Evolutionary conservation across 2,113 vertebrate species (phyloP), one percentile per base, ranked within the genome.

Genomic region (Diadophis punctatus): DNA sequence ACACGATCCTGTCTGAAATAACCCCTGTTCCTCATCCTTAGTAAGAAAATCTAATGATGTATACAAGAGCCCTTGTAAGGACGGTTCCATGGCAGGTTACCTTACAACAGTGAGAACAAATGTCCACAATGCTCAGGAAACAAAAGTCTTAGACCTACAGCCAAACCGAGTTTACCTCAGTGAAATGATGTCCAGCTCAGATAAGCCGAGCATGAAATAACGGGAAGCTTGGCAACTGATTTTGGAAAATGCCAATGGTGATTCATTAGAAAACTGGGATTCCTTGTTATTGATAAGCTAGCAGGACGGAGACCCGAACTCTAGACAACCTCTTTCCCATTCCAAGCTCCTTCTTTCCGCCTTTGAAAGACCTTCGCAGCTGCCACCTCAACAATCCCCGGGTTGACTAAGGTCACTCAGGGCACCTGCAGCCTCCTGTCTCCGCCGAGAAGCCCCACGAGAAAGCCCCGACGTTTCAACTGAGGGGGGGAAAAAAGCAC

Each of bases 61-160:
- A 80, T 43, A 43, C 74, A 80, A 43, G 34, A 80, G 18, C 34
- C 16, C 34, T 23, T 27, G 34, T 43, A 80, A 43, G 34, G 74
- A 80, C 3, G 3, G 3, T 20, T 39, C 34, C 68, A 22, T 20
- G 6, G 68, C 18, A 80, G 34, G 18, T 22, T 80, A 80, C 18
- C 34, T 43, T 80, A 10, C 34, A 63, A 2, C 46, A 43, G 16
- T 3, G 8, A 93, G 86, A 89, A 93, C 74, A 74, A 90, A 93
- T 92, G 34, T 95, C 95, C 85, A n/a, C 0, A 3, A 63, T 90
- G 74, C 56, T n/a, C 1, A 20, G 43, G 25, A 4, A 46, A 92
- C 3, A 0, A 8, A 0, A 0, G 4, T 22, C 2, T 1, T 1
- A 14, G 2, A 1, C 30, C 1, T 87, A 25, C 25, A 93, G 34